phyloP scores from a whole-genome alignment of 2,797 vertebrate species.

The Enteromius afrohamiltoni region DNA sequence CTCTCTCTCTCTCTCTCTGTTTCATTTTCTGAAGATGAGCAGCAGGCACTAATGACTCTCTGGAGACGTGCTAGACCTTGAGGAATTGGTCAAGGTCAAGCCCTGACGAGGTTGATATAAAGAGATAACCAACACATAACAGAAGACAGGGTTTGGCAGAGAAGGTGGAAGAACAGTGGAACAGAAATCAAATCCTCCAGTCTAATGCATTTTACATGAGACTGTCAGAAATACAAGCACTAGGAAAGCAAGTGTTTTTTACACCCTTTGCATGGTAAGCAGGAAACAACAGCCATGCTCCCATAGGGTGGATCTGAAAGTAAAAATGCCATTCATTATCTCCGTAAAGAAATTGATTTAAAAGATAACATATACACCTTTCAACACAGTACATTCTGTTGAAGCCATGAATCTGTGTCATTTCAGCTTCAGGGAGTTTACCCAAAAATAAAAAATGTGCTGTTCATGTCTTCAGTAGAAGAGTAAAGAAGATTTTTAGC shows the following conservation, averaged over 20 bases:
- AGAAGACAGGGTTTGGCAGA: conserved; percentile 7
- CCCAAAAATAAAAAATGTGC: neutral
- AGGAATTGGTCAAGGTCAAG: conserved; percentile 29
- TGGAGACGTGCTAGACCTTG: conserved; percentile 28
- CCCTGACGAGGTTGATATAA: conserved; percentile 8
- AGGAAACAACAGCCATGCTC: conserved; percentile 1
- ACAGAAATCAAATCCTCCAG: conserved; percentile 22
- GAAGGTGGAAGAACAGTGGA: neutral
- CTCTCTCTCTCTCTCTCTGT: neutral
- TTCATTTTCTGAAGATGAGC: neutral
- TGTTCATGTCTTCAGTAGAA: neutral
- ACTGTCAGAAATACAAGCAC: conserved; percentile 17
- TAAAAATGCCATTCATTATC: neutral
- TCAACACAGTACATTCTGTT: neutral
- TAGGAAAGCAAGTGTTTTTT: conserved; percentile 1
- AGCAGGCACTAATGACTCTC: conserved; percentile 6
- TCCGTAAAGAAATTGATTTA: neutral
- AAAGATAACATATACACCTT: neutral
- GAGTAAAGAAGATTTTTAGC: neutral
- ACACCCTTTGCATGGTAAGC: neutral
- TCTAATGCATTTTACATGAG: conserved; percentile 37
- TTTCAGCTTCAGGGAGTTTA: neutral
- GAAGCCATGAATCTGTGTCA: neutral
- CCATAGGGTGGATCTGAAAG: neutral
- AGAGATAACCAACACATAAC: conserved; percentile 6